Evolutionary conservation across 2,113 vertebrate species (phyloP).

Genomic region (Pagrus major): DNA sequence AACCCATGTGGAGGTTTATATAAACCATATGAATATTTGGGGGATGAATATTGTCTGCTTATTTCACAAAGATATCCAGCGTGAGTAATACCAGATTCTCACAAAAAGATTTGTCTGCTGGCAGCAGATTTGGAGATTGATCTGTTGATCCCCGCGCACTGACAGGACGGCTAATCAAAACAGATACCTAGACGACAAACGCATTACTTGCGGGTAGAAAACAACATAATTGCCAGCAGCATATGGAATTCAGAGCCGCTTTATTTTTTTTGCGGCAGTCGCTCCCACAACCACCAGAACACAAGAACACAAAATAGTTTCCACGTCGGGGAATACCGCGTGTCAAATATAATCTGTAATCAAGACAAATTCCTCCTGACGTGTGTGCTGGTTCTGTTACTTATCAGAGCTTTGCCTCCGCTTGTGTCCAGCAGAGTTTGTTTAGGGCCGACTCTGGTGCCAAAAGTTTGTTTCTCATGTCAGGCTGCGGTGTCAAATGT

Average conservation of each 20-base stretch:
- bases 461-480: constrained; percentile 79
- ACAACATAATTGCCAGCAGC: constrained; percentile 66
- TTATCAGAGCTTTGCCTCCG: constrained; percentile 40
- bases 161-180: constrained; percentile 75
- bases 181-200: constrained; percentile 71
- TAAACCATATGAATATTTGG: constrained; percentile 58
- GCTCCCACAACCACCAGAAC: constrained; percentile 48
- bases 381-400: constrained; percentile 7
- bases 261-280: constrained; percentile 29
- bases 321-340: constrained; percentile 47
- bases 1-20: constrained; percentile 44
- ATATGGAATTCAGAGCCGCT: constrained; percentile 63
- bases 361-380: constrained; percentile 38
- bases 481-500: constrained; percentile 71
- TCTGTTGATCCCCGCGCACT: constrained; percentile 55
- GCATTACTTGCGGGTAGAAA: constrained; percentile 63
- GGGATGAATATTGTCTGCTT: constrained; percentile 62
- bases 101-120: constrained; percentile 55
- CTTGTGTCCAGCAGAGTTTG: constrained; percentile 65
- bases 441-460: constrained; percentile 54
- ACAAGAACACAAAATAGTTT: constrained; percentile 55
- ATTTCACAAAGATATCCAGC: constrained; percentile 53
- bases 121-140: constrained; percentile 65
- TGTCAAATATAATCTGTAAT: constrained; percentile 47
- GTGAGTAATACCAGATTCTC: constrained; percentile 59